These are phyloP conservation scores for Parnassius mnemosyne DNA, from an alignment of 2,888 invertebrate species.

Conservation along the genomic window DNA sequence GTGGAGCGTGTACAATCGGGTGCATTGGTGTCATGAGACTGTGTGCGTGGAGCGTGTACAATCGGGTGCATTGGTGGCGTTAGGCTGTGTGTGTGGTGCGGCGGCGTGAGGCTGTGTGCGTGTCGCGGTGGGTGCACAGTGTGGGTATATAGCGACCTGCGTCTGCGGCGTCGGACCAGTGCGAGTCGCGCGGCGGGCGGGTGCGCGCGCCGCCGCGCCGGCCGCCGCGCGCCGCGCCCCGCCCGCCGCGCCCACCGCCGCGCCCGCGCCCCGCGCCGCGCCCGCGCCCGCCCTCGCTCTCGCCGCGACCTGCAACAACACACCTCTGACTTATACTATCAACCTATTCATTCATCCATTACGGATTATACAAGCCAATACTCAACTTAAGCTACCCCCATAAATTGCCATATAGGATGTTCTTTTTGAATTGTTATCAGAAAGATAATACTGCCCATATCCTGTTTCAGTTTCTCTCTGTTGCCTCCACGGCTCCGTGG, in stretches of 20 bases:
- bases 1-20: too few species aligned
- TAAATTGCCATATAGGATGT: not conserved
- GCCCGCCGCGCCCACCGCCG: conserved; percentile 41
- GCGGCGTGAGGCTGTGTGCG: too few species aligned
- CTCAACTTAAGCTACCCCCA: not conserved
- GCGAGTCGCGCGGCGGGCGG: conserved; percentile 32
- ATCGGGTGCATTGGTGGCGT: too few species aligned
- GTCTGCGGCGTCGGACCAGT: conserved; percentile 40
- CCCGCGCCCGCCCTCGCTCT: conserved; percentile 51
- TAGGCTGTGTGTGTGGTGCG: too few species aligned
- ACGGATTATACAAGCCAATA: too few species aligned
- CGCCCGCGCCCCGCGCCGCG: conserved; percentile 48
- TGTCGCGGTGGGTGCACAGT: too few species aligned
- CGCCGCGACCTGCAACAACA: conserved; percentile 57
- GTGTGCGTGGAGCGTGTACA: too few species aligned
- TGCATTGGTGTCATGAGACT: too few species aligned
- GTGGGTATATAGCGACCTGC: conserved; percentile 30
- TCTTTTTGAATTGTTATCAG: not conserved
- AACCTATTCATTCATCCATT: not conserved
- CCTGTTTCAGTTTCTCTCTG: too few species aligned
- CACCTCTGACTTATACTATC: not conserved
- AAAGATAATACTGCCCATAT: too few species aligned
- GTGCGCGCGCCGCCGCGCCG: conserved; percentile 37
- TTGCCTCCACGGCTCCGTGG: too few species aligned
- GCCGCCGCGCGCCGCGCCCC: conserved; percentile 42